These are phyloP conservation scores for Nemopilema nomurai DNA, from an alignment of 30 jellyfish, hydroid and myxozoan species.

Conservation along the genomic window DNA sequence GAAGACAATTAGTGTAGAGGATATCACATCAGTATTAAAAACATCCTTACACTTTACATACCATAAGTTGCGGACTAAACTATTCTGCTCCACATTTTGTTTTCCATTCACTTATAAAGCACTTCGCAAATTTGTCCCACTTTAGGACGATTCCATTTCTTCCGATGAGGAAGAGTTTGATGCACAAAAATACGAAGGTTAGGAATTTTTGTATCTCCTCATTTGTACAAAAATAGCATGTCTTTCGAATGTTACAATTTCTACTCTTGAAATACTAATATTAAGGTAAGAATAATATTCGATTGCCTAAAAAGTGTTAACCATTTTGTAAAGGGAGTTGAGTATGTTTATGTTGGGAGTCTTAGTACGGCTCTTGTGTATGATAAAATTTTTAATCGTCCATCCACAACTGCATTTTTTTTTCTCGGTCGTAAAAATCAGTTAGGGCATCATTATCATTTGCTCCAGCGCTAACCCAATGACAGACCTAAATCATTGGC, in stretches of 20 bases:
- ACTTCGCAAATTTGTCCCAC: not conserved
- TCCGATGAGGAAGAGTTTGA: slow-evolving; percentile 64
- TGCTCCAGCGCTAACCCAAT: no score
- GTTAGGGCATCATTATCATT: slow-evolving; percentile 29
- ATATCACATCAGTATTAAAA: no score
- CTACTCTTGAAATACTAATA: no score
- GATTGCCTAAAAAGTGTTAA: no score
- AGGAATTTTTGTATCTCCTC: not conserved
- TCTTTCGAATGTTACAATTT: no score
- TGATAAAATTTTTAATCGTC: not conserved
- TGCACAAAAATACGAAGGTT: slow-evolving; percentile 5
- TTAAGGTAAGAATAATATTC: no score
- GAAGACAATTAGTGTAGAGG: no score
- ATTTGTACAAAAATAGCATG: not conserved
- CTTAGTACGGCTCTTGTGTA: not conserved
- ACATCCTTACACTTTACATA: no score
- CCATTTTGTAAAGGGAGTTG: no score
- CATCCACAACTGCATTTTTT: not conserved
- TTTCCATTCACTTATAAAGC: not conserved
- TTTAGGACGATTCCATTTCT: slow-evolving; percentile 50
- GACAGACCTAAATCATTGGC: no score
- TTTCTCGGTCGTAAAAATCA: slow-evolving; percentile 1
- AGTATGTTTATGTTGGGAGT: no score
- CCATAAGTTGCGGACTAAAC: no score
- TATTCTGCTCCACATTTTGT: not conserved